Conservation (phyloP, 2,797 vertebrate genomes). For the Rhyacichthys aspro region DNA sequence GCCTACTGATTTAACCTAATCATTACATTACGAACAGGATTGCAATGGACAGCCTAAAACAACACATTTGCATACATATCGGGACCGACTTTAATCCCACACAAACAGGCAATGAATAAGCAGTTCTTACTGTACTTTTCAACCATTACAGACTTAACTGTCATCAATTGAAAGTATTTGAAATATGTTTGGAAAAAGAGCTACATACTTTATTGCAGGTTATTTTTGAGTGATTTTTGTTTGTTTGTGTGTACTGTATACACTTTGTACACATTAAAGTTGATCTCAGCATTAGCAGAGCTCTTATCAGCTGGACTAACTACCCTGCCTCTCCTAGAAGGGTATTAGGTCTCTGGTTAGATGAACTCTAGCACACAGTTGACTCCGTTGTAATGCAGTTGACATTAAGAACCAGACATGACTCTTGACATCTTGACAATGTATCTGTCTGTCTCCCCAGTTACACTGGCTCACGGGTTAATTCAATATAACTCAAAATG, state of each 20-base stretch:
- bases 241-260: too few relatives aligned
- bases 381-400: slow-evolving; percentile 47
- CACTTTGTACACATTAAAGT: neutral
- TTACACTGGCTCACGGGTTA: slow-evolving; percentile 17
- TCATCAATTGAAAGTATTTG: neutral
- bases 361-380: slow-evolving; percentile 48
- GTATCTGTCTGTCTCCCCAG: slow-evolving; percentile 26
- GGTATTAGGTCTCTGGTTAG: slow-evolving; percentile 23
- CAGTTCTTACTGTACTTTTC: neutral
- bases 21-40: slow-evolving; percentile 55
- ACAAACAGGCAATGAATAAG: neutral
- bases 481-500: slow-evolving; percentile 40
- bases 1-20: slow-evolving; percentile 53
- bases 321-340: slow-evolving; percentile 18
- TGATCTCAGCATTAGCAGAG: neutral
- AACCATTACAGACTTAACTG: neutral
- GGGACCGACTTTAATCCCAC: slow-evolving; percentile 8
- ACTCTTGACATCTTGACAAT: slow-evolving; percentile 22
- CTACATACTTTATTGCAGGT: neutral
- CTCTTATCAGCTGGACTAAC: neutral
- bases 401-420: slow-evolving; percentile 45
- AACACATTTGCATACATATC: slow-evolving; percentile 20
- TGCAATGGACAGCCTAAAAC: slow-evolving; percentile 45
- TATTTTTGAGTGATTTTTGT: too few relatives aligned
- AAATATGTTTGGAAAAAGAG: neutral